Conservation (phyloP, 2,113 vertebrate species). For the Leucoraja erinaceus region DNA sequence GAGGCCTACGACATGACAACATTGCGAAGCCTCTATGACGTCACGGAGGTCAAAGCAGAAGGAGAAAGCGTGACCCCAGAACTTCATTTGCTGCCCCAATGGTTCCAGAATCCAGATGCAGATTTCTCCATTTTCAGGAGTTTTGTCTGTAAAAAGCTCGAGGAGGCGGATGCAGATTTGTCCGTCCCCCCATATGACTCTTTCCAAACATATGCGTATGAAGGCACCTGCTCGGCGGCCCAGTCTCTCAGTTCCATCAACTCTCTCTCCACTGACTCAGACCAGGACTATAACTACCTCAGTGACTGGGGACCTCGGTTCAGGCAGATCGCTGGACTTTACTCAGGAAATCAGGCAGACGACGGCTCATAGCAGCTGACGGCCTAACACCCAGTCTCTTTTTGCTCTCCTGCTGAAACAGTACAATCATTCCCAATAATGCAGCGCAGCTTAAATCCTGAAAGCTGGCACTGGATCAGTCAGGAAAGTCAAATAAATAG, state of each 20-base stretch:
- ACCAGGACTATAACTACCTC: conserved; percentile 96
- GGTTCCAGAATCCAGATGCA: conserved; percentile 65
- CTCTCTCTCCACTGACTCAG: conserved; percentile 79
- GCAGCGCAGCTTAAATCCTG: background rate
- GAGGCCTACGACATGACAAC: conserved; percentile 98
- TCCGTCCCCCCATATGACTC: conserved; percentile 95
- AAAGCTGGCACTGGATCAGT: background rate
- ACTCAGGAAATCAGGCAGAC: conserved; percentile 62
- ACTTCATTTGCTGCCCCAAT: conserved; percentile 74
- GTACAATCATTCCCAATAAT: conserved; percentile 2
- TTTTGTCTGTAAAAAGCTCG: conserved; percentile 93
- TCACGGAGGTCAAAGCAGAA: conserved; percentile 72
- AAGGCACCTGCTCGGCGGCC: conserved; percentile 79
- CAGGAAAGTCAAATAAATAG: background rate
- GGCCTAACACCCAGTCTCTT: background rate
- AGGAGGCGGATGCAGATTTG: conserved; percentile 84
- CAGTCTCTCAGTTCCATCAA: conserved; percentile 92
- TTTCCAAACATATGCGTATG: conserved; percentile 96
- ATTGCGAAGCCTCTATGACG: conserved; percentile 90
- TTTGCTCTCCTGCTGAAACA: background rate
- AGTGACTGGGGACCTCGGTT: conserved; percentile 89
- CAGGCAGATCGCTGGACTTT: conserved; percentile 86
- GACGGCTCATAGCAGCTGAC: conserved; percentile 71
- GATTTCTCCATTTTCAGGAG: conserved; percentile 92
- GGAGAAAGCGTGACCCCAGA: conserved; percentile 53